phyloP scores from a whole-genome alignment of 2,888 invertebrate genomes.

The Nomada ruficornis region DNA sequence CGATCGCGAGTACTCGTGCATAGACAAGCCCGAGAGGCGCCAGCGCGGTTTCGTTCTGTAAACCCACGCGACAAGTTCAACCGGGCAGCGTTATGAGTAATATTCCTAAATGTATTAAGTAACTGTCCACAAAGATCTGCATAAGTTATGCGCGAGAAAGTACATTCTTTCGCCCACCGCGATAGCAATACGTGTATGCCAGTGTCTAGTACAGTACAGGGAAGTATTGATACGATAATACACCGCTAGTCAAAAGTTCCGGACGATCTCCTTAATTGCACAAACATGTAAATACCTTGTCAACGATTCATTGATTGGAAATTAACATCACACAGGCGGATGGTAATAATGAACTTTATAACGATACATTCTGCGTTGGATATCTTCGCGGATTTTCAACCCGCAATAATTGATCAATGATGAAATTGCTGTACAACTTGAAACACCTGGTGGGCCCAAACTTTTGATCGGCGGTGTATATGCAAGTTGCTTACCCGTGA shows the following conservation, averaged over 20 bases:
- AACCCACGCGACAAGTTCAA: constrained; percentile 59
- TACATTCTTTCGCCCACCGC: constrained; percentile 72
- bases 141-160: constrained; percentile 80
- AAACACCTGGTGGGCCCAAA: too few species aligned
- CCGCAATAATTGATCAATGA: too few species aligned
- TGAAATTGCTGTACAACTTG: too few species aligned
- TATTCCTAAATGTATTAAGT: constrained; percentile 75
- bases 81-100: constrained; percentile 40
- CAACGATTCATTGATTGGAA: too few species aligned
- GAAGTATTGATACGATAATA: neutral
- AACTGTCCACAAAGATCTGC: constrained; percentile 78
- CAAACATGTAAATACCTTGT: too few species aligned
- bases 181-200: constrained; percentile 1
- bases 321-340: too few species aligned
- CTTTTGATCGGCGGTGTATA: too few species aligned
- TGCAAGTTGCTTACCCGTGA: too few species aligned
- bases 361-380: too few species aligned
- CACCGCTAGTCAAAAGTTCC: neutral
- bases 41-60: constrained; percentile 59
- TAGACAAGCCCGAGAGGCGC: constrained; percentile 66
- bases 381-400: too few species aligned
- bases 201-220: neutral
- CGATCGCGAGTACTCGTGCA: constrained; percentile 1
- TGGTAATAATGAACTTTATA: too few species aligned
- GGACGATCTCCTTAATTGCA: too few species aligned